Evolutionary conservation across 30 jellyfish, hydroid and myxozoan species (phyloP), one percentile per base, ranked within the genome.

Genomic region (Aurelia coerulea): DNA sequence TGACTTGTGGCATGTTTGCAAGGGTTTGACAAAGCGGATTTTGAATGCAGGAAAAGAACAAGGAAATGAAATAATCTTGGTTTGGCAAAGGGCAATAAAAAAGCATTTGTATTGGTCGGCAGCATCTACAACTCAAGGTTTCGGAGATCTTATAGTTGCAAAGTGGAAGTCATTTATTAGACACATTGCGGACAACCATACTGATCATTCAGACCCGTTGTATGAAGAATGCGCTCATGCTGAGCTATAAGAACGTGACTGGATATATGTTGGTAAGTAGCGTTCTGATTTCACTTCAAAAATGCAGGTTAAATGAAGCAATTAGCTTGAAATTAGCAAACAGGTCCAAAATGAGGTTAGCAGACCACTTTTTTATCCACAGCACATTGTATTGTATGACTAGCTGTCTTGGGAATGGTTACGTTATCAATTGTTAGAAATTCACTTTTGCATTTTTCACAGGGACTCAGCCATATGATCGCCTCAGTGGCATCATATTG

Each of bases 101-200:
- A 73, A 73, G 32, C 84, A 73, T 46, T 46, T 73, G 33, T 37
- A 34, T 49, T 73, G 84, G 84, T 73, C 73, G 6, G 84, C 84
- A 4, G 17, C 7, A 23, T 14, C 73, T 15, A 73, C 84, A 49
- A 37, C 32, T 73, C 19, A 73, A 9, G 84, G 72, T 37, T 1
- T 19, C 15, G 84, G 84, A 37, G n/a, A 18, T 73, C 29, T 73
- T 49, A 73, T 73, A 7, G 32, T 34, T 10, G 84, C 84, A 34
- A 73, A 73, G 69, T 73, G 37, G 32, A 34, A 34, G 69, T 73
- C 73, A 73, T 8, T 73, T 49, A 15, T 73, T 73, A 1, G 49
- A 73, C 84, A 73, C 50, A 39, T 39, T 39, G 50, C 50, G 0
- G 5, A 39, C 50, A 39, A 39, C 50, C 50, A 39, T 39, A 10